Evolutionary conservation across 2,113 vertebrate genomes (phyloP).

Genomic region (Rhynchomys soricoides): DNA sequence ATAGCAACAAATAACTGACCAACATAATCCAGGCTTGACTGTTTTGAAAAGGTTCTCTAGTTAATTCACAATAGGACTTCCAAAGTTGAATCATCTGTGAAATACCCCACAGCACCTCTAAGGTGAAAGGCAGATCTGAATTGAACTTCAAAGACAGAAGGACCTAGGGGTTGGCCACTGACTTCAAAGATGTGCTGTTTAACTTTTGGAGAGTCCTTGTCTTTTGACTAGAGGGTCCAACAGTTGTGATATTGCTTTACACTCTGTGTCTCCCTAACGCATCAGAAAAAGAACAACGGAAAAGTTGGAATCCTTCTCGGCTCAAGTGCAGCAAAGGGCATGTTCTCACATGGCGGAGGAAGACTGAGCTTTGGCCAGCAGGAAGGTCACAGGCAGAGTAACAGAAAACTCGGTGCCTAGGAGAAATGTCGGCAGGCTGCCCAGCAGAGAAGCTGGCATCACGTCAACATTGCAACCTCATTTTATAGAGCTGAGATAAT

Average conservation of each 20-base stretch:
- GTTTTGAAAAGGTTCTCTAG: constrained; percentile 4
- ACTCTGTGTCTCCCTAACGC: not conserved
- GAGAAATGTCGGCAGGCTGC: constrained; percentile 64
- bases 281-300: constrained; percentile 34
- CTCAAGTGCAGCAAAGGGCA: constrained; percentile 72
- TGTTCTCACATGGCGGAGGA: constrained; percentile 45
- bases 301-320: constrained; percentile 39
- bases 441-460: constrained; percentile 54
- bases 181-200: constrained; percentile 42
- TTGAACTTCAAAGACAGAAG: constrained; percentile 51
- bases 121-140: constrained; percentile 37
- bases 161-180: not conserved
- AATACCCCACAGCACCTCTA: constrained; percentile 15
- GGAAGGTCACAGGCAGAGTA: constrained; percentile 61
- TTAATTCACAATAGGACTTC: not conserved
- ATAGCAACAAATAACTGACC: not conserved
- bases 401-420: constrained; percentile 53
- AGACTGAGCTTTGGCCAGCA: constrained; percentile 61
- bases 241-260: not conserved
- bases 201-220: constrained; percentile 4
- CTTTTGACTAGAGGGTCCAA: constrained; percentile 41
- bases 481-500: constrained; percentile 55
- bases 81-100: not conserved
- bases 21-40: not conserved
- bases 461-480: constrained; percentile 54